Conservation (phyloP, 2,888 invertebrate species). For the Oscheius sp. region DNA sequence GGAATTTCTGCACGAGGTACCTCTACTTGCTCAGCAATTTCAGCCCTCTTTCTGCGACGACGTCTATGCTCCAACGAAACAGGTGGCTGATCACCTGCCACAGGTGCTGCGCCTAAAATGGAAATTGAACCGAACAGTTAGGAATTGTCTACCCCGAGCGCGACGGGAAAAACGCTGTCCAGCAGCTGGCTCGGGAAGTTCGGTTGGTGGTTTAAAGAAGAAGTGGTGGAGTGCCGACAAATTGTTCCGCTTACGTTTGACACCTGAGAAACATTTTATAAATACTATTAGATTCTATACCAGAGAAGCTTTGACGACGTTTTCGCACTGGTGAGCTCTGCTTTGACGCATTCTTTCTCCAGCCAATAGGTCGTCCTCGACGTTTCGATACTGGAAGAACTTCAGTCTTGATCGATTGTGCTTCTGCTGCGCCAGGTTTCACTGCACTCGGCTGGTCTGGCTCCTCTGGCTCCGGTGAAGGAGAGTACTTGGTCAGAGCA, state of each 20-base stretch:
- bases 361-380: too few species aligned
- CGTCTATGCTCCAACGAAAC: constrained; percentile 11
- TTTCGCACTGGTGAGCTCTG: too few species aligned
- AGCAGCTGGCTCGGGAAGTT: constrained; percentile 16
- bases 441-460: too few species aligned
- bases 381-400: too few species aligned
- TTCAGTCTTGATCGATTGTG: too few species aligned
- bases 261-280: not conserved
- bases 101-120: constrained; percentile 18
- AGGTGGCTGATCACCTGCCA: constrained; percentile 7
- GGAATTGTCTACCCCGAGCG: constrained; percentile 22
- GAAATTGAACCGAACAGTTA: too few species aligned
- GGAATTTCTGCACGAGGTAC: too few species aligned
- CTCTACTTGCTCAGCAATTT: not conserved
- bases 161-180: constrained; percentile 36
- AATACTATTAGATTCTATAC: not conserved
- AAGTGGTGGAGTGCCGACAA: constrained; percentile 11
- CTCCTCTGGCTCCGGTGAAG: constrained; percentile 11
- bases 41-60: not conserved
- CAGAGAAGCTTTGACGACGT: not conserved
- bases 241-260: constrained; percentile 25
- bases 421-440: not conserved
- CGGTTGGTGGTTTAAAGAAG: constrained; percentile 15
- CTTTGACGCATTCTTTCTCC: too few species aligned
- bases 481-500: constrained; percentile 11